These are phyloP conservation scores for Nerophis ophidion DNA, from an alignment of 2,113 vertebrate genomes.

Conservation along the genomic window DNA sequence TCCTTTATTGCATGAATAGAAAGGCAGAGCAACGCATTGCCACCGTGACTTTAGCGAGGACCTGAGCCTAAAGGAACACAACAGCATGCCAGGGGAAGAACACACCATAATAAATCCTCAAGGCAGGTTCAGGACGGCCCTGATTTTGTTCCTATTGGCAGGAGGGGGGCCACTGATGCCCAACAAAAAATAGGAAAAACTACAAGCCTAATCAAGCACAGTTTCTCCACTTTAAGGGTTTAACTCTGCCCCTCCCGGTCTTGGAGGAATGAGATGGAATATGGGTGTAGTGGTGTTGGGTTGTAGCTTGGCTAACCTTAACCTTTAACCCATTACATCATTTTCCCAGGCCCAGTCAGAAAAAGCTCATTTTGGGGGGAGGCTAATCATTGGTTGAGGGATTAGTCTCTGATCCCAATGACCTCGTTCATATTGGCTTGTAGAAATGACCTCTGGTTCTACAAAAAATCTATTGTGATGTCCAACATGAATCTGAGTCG, in stretches of 20 bases:
- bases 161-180: conserved; percentile 53
- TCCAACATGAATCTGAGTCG: conserved; percentile 23
- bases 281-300: conserved; percentile 2
- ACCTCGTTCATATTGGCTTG: conserved; percentile 39
- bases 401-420: conserved; percentile 39
- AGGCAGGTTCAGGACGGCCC: conserved; percentile 51
- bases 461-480: conserved; percentile 23
- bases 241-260: conserved; percentile 23
- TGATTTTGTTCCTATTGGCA: conserved; percentile 54
- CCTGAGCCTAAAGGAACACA: conserved; percentile 28
- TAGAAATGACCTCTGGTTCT: conserved; percentile 39
- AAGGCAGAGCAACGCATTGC: conserved; percentile 36
- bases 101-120: conserved; percentile 57
- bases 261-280: conserved; percentile 19
- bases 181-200: conserved; percentile 54
- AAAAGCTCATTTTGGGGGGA: conserved; percentile 29
- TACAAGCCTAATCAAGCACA: conserved; percentile 56
- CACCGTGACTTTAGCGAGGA: conserved; percentile 27
- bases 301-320: conserved; percentile 9
- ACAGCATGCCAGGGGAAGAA: conserved; percentile 32
- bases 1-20: conserved; percentile 1
- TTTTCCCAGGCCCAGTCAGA: conserved; percentile 16
- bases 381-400: conserved; percentile 24
- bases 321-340: neutral
- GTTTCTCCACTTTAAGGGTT: conserved; percentile 55